Percentiles rank a stretch among this genome's conserved stretches.
These are phyloP conservation scores for Brassicogethes aeneus DNA, from an alignment of 2,888 invertebrate genomes.

Conservation along the genomic window DNA sequence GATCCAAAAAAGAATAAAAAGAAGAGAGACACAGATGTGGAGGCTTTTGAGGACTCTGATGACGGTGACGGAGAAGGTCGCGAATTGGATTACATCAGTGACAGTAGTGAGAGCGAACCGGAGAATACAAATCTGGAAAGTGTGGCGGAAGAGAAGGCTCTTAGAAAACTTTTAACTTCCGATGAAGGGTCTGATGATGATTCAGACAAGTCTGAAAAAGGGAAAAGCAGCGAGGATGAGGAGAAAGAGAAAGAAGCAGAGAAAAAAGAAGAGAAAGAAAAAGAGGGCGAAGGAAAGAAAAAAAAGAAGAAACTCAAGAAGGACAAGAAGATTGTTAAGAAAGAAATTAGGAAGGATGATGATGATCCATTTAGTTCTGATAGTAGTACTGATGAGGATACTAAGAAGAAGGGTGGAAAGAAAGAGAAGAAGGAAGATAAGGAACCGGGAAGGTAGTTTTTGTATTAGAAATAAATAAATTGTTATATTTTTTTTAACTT, in stretches of 20 bases:
- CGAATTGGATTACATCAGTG: conserved; percentile 88
- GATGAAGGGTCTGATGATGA: conserved; percentile 84
- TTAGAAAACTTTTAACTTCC: conserved; percentile 74
- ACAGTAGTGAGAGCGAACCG: conserved; percentile 69
- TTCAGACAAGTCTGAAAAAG: conserved; percentile 66
- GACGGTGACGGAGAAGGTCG: conserved; percentile 95
- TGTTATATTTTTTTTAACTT: conserved; percentile 8
- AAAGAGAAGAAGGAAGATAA: conserved; percentile 39
- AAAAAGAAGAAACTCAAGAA: conserved; percentile 50
- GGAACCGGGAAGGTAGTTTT: conserved; percentile 29
- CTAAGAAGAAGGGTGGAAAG: conserved; percentile 47
- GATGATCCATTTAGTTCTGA: conserved; percentile 66
- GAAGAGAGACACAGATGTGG: conserved; percentile 75
- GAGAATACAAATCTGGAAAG: conserved; percentile 64
- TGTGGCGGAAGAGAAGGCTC: conserved; percentile 66
- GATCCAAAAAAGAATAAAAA: conserved; percentile 48
- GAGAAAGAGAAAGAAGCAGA: conserved; percentile 65
- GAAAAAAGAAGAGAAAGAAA: conserved; percentile 41
- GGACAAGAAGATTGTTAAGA: conserved; percentile 47
- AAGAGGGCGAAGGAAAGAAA: conserved; percentile 55
- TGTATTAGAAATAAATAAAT: conserved; percentile 3
- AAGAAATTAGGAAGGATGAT: conserved; percentile 40
- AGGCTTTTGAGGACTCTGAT: conserved; percentile 93
- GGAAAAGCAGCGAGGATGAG: conserved; percentile 58
- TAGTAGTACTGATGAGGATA: conserved; percentile 59